Evolutionary conservation across 1,140 invertebrate genomes (phyloP), one percentile per base, ranked within the genome.

Genomic region (Belonocnema kinseyi): DNA sequence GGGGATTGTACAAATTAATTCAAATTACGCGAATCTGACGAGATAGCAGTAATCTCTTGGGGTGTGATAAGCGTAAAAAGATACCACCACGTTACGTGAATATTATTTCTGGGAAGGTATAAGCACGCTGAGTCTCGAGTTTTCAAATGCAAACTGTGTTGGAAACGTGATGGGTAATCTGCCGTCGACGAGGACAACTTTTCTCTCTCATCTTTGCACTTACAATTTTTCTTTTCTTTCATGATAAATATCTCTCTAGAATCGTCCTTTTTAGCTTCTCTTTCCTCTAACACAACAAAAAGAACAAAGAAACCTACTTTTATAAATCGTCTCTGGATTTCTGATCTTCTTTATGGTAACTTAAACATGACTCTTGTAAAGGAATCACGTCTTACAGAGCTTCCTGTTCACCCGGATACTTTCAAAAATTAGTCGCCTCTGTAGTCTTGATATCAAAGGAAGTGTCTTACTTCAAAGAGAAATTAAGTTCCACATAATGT

Each of bases 1-100:
- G 26, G 14, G 61, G 21, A 66, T 66, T 6, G 61, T 66, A 66
- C 46, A 66, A 66, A 66, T 66, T 66, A 66, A 66, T 66, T 66
- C 33, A 66, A 40, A 66, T 66, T 66, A 66, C 61, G 33, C 26
- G 26, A 40, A 14, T 46, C 61, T 40, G n/a, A 14, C 13, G 61
- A 40, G 61, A 40, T 66, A 66, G n/a, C 40, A 33, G n/a, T 66
- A 66, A 66, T 66, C 33, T 40, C 58, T 66, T 3, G 14, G 8
- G 26, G 61, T 46, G 26, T n/a, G 61, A 66, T 66, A 66, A 66
- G 61, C 61, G 26, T 26, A 14, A 40, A 66, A 46, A 8, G 40
- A 46, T 46, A 46, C 11, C 10, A 46, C 40, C 40, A 66, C 61
- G 33, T 66, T 66, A 66, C 16, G 26, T 66, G 58, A 66, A 66